A percentile compares a stretch with the other conserved stretches of the same genome.
phyloP scores from a whole-genome alignment of 1,140 invertebrate genomes.

The Teleopsis dalmanni region DNA sequence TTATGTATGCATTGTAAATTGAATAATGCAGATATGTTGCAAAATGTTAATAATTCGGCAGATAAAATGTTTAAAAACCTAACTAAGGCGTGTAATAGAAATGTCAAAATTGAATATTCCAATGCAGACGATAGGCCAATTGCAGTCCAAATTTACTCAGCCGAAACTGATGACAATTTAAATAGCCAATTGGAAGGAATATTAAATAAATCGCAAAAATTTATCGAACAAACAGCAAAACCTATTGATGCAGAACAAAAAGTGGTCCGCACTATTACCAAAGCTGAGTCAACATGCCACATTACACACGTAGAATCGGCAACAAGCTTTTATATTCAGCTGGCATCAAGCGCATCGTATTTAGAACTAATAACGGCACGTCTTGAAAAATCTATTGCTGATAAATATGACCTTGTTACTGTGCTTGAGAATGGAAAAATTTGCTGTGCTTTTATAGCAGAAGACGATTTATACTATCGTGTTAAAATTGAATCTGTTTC shows the following conservation, averaged over 20 bases:
- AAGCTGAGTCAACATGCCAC: constrained; percentile 19
- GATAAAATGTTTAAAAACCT: constrained; percentile 27
- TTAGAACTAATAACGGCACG: constrained; percentile 54
- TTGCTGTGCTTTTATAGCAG: constrained; percentile 58
- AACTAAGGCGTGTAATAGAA: constrained; percentile 33
- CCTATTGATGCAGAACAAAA: too few relatives aligned
- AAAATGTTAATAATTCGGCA: constrained; percentile 4
- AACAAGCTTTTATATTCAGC: constrained; percentile 63
- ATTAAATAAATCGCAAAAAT: too few relatives aligned
- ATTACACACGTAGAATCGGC: constrained; percentile 59
- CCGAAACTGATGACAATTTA: constrained; percentile 22
- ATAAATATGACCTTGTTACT: constrained; percentile 16
- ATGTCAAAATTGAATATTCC: constrained; percentile 31
- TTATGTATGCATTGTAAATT: constrained; percentile 51
- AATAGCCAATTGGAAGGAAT: constrained; percentile 24
- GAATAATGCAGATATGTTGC: neutral
- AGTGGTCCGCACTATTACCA: constrained; percentile 10
- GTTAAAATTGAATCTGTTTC: constrained; percentile 54
- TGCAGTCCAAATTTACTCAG: constrained; percentile 19
- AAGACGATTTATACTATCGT: constrained; percentile 63
- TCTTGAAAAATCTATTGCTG: constrained; percentile 27
- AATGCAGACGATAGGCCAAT: constrained; percentile 18
- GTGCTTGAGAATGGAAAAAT: constrained; percentile 46
- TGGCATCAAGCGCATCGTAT: constrained; percentile 51
- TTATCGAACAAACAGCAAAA: too few relatives aligned